Conservation (phyloP, 2,888 invertebrate species). For the Diadegma fenestrale region DNA sequence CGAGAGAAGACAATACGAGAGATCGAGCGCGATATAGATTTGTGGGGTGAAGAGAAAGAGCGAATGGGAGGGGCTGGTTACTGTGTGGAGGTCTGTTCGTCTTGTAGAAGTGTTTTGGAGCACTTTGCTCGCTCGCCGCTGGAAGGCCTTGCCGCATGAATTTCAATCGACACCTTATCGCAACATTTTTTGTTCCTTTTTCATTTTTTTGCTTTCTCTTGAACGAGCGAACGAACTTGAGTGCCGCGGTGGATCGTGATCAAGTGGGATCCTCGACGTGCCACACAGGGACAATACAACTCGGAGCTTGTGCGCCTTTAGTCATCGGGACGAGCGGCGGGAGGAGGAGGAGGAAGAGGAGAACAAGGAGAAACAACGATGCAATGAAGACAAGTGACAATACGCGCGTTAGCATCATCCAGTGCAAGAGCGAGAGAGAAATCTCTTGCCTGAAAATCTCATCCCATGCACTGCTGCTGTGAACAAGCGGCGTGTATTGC, state of each 20-base stretch:
- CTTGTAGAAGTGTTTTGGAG: conserved; percentile 34
- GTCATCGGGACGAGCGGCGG: not conserved
- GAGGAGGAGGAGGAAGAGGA: not conserved
- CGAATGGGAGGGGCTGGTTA: conserved; percentile 31
- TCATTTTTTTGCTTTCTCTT: conserved; percentile 34
- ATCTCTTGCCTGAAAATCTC: conserved; percentile 34
- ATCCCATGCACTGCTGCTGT: conserved; percentile 56
- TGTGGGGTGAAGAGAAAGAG: conserved; percentile 60
- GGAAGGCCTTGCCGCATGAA: conserved; percentile 80
- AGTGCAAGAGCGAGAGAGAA: conserved; percentile 9
- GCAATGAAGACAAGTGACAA: conserved; percentile 65
- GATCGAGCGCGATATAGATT: conserved; percentile 57
- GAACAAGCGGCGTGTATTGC: conserved; percentile 79
- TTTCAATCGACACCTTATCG: conserved; percentile 85
- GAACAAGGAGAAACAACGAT: not conserved
- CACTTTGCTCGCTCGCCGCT: conserved; percentile 58
- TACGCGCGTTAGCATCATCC: conserved; percentile 56
- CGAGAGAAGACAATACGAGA: conserved; percentile 62
- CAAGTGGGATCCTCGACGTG: conserved; percentile 84
- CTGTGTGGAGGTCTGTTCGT: conserved; percentile 24
- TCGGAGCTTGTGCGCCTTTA: conserved; percentile 54
- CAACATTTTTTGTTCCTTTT: conserved; percentile 71
- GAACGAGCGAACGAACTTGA: conserved; percentile 72
- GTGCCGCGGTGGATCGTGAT: conserved; percentile 84
- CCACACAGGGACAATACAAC: conserved; percentile 78